Evolutionary conservation across 2,113 vertebrate genomes (phyloP), one percentile per base, ranked within the genome.

Genomic region (Carlito syrichta): DNA sequence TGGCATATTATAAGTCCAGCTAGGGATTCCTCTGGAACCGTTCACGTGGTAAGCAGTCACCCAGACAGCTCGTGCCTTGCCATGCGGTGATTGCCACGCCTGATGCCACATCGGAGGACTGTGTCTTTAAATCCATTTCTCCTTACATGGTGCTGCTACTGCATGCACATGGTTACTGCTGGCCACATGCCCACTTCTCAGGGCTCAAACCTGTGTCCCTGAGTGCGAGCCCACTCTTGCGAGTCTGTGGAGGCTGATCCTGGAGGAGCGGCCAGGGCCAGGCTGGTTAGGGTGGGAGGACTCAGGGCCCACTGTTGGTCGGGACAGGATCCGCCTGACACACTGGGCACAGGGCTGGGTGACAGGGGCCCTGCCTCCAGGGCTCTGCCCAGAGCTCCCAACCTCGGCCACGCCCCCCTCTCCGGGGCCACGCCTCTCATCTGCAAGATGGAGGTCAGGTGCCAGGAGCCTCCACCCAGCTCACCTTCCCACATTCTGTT

Each of bases 131-230:
- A 20, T n/a, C 86, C 35, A 12, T 66, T 81, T 82, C 8, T 71
- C 23, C 74, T 78, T 83, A 25, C 20, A n/a, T 84, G 35, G 73
- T 62, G 74, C 14, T 22, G 23, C 32, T 30, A 14, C 73, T 9
- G 2, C 16, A 23, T 50, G 6, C 20, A 48, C 48, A 40, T 20
- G 56, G 32, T 63, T 91, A 60, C 81, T 52, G 35, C 77, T 89
- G 50, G 10, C 30, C 17, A 0, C 40, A 1, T 0, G 6, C 1
- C 4, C 10, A 3, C 11, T 14, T 97, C 63, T 14, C 5, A 0
- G 2, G 48, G 79, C 32, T 23, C 74, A 58, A 63, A 40, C n/a
- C n/a, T n/a, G n/a, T n/a, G n/a, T n/a, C n/a, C n/a, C n/a, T n/a
- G n/a, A n/a, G n/a, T n/a, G n/a, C n/a, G n/a, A n/a, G n/a, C n/a